A percentile compares a stretch with the other conserved stretches of the same genome.
These are phyloP conservation scores for Sebastes wilsoni DNA, from an alignment of 2,797 vertebrate genomes.

Conservation along the genomic window DNA sequence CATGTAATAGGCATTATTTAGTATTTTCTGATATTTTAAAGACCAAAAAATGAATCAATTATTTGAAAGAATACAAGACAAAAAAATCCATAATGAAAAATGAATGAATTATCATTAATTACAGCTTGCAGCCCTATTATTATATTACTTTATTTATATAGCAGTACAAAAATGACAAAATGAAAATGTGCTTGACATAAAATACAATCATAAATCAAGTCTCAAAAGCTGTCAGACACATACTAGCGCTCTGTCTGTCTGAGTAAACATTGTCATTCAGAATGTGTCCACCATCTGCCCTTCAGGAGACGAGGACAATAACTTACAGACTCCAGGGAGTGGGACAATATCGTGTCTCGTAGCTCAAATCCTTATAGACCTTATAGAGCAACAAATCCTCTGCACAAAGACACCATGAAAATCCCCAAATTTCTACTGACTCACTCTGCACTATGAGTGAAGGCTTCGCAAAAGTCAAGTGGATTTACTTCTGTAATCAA, in stretches of 20 bases:
- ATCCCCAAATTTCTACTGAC: not conserved
- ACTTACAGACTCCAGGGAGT: constrained; percentile 37
- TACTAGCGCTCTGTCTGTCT: not conserved
- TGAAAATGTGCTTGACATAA: not conserved
- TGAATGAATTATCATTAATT: not conserved
- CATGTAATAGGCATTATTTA: too few relatives aligned
- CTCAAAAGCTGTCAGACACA: not conserved
- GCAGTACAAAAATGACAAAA: not conserved
- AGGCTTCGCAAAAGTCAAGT: not conserved
- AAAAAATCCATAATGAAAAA: not conserved
- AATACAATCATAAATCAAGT: not conserved
- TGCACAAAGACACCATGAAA: not conserved
- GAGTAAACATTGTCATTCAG: constrained; percentile 16
- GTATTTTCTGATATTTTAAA: not conserved
- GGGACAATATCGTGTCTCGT: constrained; percentile 1
- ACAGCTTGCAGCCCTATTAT: too few relatives aligned
- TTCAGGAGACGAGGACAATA: constrained; percentile 54
- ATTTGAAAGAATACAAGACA: not conserved
- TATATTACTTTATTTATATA: too few relatives aligned
- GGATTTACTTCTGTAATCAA: constrained; percentile 9
- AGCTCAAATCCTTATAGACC: constrained; percentile 13
- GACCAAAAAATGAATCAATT: not conserved
- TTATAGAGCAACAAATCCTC: constrained; percentile 35
- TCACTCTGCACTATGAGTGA: not conserved
- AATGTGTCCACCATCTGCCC: constrained; percentile 24